Percentiles rank a stretch among this genome's conserved stretches.
phyloP scores from a whole-genome alignment of 2,888 invertebrate genomes.

The Drosophila niveifrons region DNA sequence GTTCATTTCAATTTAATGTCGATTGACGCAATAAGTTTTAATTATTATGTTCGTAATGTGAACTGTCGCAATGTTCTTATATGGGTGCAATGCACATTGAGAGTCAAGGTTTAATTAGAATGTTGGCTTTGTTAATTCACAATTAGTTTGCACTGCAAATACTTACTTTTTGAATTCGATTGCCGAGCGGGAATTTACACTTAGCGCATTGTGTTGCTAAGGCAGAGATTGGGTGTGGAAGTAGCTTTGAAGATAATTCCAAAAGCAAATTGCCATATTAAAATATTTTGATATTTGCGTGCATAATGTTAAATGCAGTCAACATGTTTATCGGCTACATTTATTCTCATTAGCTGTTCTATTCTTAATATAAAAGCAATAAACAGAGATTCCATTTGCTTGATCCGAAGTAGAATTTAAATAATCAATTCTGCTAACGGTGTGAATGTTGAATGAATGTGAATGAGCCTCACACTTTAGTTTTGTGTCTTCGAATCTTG shows the following conservation, averaged over 20 bases:
- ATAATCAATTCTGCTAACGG: not conserved
- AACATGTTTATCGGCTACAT: slow-evolving; percentile 32
- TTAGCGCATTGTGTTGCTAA: slow-evolving; percentile 24
- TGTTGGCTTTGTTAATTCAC: slow-evolving; percentile 16
- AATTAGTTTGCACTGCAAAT: slow-evolving; percentile 20
- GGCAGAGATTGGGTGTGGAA: slow-evolving; percentile 9
- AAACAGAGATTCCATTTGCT: not conserved
- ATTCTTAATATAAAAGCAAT: slow-evolving; percentile 2
- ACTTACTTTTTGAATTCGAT: slow-evolving; percentile 15
- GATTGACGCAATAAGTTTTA: slow-evolving; percentile 22
- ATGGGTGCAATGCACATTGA: slow-evolving; percentile 16
- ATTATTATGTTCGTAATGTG: slow-evolving; percentile 28
- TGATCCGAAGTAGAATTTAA: not conserved
- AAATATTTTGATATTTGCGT: slow-evolving; percentile 42
- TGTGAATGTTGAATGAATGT: no score
- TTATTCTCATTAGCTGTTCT: slow-evolving; percentile 16
- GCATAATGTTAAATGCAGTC: slow-evolving; percentile 30
- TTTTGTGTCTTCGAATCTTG: not conserved
- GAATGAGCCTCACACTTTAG: not conserved
- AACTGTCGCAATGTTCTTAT: slow-evolving; percentile 28
- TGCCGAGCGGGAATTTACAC: slow-evolving; percentile 8
- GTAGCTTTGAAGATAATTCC: slow-evolving; percentile 27
- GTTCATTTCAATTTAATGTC: slow-evolving; percentile 26
- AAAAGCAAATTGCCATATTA: slow-evolving; percentile 39
- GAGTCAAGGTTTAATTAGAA: slow-evolving; percentile 60